Percentiles rank a stretch among this genome's conserved stretches.
Conservation (phyloP, 2,113 vertebrate species). For the Ciconia maguari region DNA sequence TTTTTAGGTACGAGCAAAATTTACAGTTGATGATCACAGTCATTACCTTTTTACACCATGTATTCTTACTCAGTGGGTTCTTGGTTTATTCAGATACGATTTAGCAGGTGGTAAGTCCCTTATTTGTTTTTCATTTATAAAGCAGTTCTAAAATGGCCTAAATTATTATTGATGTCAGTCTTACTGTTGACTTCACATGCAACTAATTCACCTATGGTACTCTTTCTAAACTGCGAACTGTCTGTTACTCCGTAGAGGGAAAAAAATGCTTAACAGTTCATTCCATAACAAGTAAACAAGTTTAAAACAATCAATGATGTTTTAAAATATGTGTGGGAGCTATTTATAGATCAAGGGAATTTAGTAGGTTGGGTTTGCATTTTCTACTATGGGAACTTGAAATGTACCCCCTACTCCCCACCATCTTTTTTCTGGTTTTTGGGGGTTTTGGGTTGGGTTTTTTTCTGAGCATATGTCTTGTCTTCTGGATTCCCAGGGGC, state of each 20-base stretch:
- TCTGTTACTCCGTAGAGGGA: not conserved
- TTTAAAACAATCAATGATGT: not conserved
- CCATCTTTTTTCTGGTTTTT: not conserved
- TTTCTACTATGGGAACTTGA: not conserved
- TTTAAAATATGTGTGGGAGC: not conserved
- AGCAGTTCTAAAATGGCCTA: not conserved
- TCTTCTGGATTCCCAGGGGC: not conserved
- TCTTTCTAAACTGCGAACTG: not conserved
- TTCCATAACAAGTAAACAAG: not conserved
- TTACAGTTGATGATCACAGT: conserved; percentile 92
- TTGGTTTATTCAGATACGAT: conserved; percentile 93
- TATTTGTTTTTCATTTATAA: not conserved
- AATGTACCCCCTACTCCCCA: not conserved
- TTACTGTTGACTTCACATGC: not conserved
- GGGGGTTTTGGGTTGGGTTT: not conserved
- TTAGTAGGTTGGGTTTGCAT: not conserved
- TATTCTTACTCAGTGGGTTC: conserved; percentile 95
- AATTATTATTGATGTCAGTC: not conserved
- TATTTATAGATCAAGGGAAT: not conserved
- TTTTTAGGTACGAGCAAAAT: conserved; percentile 86
- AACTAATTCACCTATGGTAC: not conserved
- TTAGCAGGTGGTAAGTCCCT: conserved; percentile 85
- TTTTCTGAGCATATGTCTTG: not conserved
- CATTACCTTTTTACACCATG: conserved; percentile 97
- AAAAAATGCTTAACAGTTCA: not conserved